Base-by-base conservation (phyloP, 92 coral and sea anemone genomes). In the Micromussa lordhowensis region DNA sequence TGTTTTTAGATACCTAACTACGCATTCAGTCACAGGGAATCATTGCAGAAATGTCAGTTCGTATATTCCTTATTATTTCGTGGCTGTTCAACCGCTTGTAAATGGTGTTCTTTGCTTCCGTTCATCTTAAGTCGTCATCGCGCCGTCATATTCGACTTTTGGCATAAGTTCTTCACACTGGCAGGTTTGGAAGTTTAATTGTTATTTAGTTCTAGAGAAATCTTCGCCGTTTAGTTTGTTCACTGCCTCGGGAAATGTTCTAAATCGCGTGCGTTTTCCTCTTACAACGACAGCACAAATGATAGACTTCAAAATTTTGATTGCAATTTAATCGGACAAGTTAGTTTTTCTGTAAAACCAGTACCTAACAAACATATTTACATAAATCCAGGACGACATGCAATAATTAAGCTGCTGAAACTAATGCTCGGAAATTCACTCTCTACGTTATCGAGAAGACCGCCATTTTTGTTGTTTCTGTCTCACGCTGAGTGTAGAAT, bases 321-420 rank as follows among this genome's bases (percentile, higher is more conserved):
- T 84, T 84, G 87, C 18, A 72, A 84, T 34, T 71, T 73, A 72
- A 73, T 84, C 87, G 16, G 3, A 69, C 35, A 54, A 84, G 80
- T 55, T 13, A 73, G 80, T 73, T 74, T 84, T 72, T 51, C 7
- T 29, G 9, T 24, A 54, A 70, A 54, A 16, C 68, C 24, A 44
- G 51, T 44, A 44, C 4, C 2, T 29, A 72, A 12, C 54, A 4
- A 26, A 40, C 38, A 17, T 68, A 68, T 82, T 82, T 68, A 48
- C 86, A 68, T 82, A 82, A 68, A 64, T 68, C 32, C 58, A 82
- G 30, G 49, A 36, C 71, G 44, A 31, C 55, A 21, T 36, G 44
- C 26, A 17, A 31, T 71, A 31, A 70, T 34, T 21, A 68, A 57
- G 31, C 71, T 29, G 64, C 35, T 32, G 80, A 61, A 61, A 61